Evolutionary conservation across 2,888 invertebrate genomes (phyloP), one percentile per base, ranked within the genome.

Genomic region (Tanytarsus gracilentus): DNA sequence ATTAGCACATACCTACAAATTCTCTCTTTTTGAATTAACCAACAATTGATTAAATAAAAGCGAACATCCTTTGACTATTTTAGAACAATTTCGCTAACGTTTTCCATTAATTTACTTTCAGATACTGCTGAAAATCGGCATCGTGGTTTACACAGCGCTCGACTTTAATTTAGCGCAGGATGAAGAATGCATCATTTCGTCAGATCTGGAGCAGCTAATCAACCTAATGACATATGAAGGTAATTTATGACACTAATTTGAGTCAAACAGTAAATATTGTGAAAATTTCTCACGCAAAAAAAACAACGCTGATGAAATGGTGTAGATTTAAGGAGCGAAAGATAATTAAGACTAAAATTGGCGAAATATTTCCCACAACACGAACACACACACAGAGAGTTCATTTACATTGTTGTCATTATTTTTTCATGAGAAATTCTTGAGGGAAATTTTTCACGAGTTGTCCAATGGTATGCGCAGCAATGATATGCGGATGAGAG

Each of bases 161-260:
- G 95, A 96, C 76, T 92, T 86, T 75, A 89, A 91, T 65, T 80
- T 89, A 68, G 81, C 83, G 44, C 86, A 86, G 67, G 86, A 88
- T 64, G 92, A 94, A 75, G 94, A 95, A 76, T 79, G 89, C 66
- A 83, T 85, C 67, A 83, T 96, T 67, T 88, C 89, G 66, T 83
- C 85, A 11, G 89, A 91, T 70, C 80, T 96, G 65, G 91, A 92
- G 72, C 79, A 82, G 58, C 83, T 96, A 61, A 88, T 96, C 70
- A 86, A 85, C 64, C 82, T 84, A 70, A 92, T 95, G 91, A 88
- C 89, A 55, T 79, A 82, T 51, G 80, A 82, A 65, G 83, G 83
- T 74, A 73, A 76, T 72, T 74, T 72, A 68, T 74, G 73, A n/a
- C n/a, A n/a, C n/a, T n/a, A n/a, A n/a, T n/a, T n/a, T n/a, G n/a